Evolutionary conservation across 2,888 invertebrate species (phyloP), one percentile per base, ranked within the genome.

Genomic region (Drosophila subquinaria): DNA sequence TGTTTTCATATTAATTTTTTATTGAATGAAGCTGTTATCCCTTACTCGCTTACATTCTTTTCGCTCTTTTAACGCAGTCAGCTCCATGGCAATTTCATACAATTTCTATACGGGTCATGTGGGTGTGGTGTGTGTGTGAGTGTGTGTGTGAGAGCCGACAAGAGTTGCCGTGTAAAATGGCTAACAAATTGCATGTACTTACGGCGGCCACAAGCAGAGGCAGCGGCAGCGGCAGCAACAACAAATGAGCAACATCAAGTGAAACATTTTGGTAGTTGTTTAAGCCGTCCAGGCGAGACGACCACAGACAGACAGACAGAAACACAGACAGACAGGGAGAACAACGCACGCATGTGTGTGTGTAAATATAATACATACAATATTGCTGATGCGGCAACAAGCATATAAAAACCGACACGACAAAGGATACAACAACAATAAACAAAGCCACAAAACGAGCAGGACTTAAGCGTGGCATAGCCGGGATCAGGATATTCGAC

Each of bases 131-230:
- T 27, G 27, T 27, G 47, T 53, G 60, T 55, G 30, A 4, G 23
- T 62, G 53, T 62, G 67, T 64, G 73, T 69, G 60, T 23, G 52
- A 8, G 6, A n/a, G 50, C 62, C 73, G 59, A 76, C 70, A 68
- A 59, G 70, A 66, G 66, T 40, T 74, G 83, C 69, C 81, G 69
- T 88, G 82, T 83, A 83, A 83, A 89, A 89, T 83, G 88, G 74
- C 82, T 78, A 77, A 89, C 89, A 83, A 83, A 83, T 87, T 83
- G 89, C 88, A 70, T 73, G 88, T 87, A 75, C 82, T 87, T 81
- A 84, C 73, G 43, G 45, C 20, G 50, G 55, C 65, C 76, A 73
- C 83, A 86, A 67, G 51, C 50, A 68, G 23, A 4, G 23, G 23
- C 23, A 68, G 23, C 23, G 23, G 23, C 23, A 23, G 36, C 63